These are phyloP conservation scores for Lanius ludovicianus DNA, from an alignment of 2,113 vertebrate genomes.

Conservation along the genomic window DNA sequence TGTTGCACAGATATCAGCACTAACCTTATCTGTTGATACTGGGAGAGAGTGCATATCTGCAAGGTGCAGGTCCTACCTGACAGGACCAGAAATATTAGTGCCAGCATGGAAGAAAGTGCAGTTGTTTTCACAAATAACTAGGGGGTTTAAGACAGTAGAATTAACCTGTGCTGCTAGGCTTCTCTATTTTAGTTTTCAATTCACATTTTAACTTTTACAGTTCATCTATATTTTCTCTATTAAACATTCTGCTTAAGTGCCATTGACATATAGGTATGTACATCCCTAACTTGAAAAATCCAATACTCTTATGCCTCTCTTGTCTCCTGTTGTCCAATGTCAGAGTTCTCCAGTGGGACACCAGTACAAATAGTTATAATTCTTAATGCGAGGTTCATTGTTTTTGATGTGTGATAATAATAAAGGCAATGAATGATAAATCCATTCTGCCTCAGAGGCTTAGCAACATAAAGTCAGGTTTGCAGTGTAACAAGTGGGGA, in stretches of 20 bases:
- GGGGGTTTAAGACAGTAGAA: background rate
- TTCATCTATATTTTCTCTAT: background rate
- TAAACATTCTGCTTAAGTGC: background rate
- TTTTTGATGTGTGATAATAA: background rate
- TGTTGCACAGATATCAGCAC: background rate
- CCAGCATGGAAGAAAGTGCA: background rate
- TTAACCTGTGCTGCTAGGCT: background rate
- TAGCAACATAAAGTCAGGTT: background rate
- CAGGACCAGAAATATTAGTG: background rate
- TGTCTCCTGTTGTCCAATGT: background rate
- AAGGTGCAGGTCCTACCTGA: background rate
- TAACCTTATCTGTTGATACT: background rate
- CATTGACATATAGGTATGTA: background rate
- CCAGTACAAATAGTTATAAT: background rate
- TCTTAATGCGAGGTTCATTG: background rate
- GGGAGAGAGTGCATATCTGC: background rate
- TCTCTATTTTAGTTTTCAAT: background rate
- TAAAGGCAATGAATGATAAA: background rate
- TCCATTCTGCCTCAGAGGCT: background rate
- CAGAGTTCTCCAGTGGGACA: background rate
- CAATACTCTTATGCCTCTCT: background rate
- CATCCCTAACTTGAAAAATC: background rate
- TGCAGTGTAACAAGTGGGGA: background rate
- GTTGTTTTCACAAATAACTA: background rate
- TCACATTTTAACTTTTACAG: background rate